A percentile compares a stretch with the other conserved stretches of the same genome.
These are phyloP conservation scores for Acanthosepion lycidas DNA, from an alignment of 2,888 invertebrate genomes.

Conservation along the genomic window DNA sequence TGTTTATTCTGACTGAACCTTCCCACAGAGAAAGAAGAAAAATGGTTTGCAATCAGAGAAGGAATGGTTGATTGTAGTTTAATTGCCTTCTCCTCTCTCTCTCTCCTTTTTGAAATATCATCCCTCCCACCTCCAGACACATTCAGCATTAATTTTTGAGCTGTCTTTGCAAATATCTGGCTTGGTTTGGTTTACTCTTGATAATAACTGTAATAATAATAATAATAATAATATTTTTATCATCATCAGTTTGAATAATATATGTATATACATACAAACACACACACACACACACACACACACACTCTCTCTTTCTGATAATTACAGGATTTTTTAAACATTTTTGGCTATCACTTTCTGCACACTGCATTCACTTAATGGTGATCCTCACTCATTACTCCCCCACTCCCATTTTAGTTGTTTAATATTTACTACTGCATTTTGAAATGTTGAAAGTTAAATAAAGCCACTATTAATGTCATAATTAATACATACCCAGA, in stretches of 20 bases:
- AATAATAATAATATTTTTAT: not conserved
- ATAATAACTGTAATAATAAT: not conserved
- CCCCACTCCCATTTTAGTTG: not conserved
- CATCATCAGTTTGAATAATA: slow-evolving; percentile 6
- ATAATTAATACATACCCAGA: not conserved
- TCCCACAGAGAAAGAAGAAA: not conserved
- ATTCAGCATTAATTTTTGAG: not conserved
- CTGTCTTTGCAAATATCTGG: slow-evolving; percentile 33
- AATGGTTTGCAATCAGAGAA: not conserved
- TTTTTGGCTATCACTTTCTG: not conserved
- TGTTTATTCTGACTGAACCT: not conserved
- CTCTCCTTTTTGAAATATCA: not conserved
- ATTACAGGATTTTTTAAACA: not conserved
- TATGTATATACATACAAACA: not conserved
- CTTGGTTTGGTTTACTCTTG: slow-evolving; percentile 12
- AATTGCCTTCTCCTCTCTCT: not conserved
- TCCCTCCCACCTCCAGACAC: not conserved
- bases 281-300: not conserved
- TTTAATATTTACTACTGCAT: not conserved
- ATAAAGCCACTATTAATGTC: not conserved
- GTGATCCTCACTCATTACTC: not conserved
- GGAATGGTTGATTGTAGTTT: not conserved
- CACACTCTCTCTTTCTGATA: not conserved
- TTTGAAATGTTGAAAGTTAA: not conserved
- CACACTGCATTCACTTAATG: not conserved